Evolutionary conservation across 2,888 invertebrate species (phyloP).

Genomic region (Platycheirus albimanus): DNA sequence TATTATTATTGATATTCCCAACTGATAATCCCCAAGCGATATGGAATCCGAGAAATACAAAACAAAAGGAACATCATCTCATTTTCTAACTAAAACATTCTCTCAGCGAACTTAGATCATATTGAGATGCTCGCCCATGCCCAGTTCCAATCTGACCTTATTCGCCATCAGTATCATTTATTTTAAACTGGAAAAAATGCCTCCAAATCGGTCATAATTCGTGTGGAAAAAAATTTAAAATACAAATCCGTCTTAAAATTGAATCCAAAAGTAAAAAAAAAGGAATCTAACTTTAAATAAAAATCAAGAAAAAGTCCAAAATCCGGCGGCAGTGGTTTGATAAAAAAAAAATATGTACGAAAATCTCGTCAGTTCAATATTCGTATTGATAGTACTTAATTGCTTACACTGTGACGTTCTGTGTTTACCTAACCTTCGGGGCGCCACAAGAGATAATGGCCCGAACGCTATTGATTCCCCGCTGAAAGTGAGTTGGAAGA

Average conservation of each 20-base stretch:
- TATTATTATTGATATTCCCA: slow-evolving; percentile 51
- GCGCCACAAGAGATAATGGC: slow-evolving; percentile 15
- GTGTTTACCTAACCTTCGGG: slow-evolving; percentile 46
- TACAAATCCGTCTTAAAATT: neutral
- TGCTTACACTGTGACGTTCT: slow-evolving; percentile 29
- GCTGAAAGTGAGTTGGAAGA: slow-evolving; percentile 25
- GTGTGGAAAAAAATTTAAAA: neutral
- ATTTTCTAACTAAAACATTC: slow-evolving; percentile 22
- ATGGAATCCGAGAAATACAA: slow-evolving; percentile 10
- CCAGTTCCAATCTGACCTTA: slow-evolving; percentile 64
- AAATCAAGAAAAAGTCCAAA: neutral
- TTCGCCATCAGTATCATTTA: slow-evolving; percentile 44
- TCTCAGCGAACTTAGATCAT: slow-evolving; percentile 5
- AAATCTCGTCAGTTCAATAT: slow-evolving; percentile 19
- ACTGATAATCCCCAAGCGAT: slow-evolving; percentile 44
- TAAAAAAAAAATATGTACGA: slow-evolving; percentile 54
- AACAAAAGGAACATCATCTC: slow-evolving; percentile 42
- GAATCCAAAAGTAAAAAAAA: no score
- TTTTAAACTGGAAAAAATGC: slow-evolving; percentile 1
- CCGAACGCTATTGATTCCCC: neutral
- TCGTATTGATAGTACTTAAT: slow-evolving; percentile 11
- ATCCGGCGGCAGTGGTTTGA: no score
- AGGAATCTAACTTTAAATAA: slow-evolving; percentile 9
- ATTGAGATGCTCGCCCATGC: slow-evolving; percentile 33
- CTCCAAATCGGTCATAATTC: neutral